Evolutionary conservation across 1,140 invertebrate genomes (phyloP).

Genomic region (Chymomyza costata): DNA sequence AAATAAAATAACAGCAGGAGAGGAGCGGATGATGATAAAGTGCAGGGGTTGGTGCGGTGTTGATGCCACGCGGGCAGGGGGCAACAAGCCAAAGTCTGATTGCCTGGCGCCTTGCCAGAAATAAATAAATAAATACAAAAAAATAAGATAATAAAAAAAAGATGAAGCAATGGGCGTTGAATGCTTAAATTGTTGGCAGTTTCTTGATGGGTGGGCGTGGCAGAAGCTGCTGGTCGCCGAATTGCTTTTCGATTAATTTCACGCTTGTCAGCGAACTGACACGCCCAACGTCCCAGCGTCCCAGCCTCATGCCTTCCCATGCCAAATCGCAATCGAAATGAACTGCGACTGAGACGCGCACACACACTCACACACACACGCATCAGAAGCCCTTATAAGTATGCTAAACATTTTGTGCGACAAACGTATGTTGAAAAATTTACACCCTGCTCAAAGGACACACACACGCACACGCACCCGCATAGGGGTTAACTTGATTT

Average conservation of each 20-base stretch:
- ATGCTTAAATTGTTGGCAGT: no score
- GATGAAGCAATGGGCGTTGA: conserved; percentile 13
- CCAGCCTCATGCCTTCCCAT: no score
- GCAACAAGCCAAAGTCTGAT: neutral
- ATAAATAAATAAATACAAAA: neutral
- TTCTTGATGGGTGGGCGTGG: no score
- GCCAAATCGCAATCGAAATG: neutral
- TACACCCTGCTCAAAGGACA: no score
- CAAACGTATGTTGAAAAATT: conserved; percentile 12
- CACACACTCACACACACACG: neutral
- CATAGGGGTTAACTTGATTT: conserved; percentile 70
- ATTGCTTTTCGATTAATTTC: conserved; percentile 73
- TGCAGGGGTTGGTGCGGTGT: neutral
- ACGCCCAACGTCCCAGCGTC: conserved; percentile 48
- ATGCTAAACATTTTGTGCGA: conserved; percentile 28
- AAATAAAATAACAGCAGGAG: no score
- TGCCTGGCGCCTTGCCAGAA: neutral
- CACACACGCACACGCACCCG: conserved; percentile 1
- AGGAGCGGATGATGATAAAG: no score
- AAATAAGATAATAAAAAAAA: conserved; percentile 11
- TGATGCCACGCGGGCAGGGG: neutral
- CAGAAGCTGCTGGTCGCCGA: conserved; percentile 30
- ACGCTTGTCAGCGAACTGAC: conserved; percentile 69
- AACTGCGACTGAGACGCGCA: neutral
- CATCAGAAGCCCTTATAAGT: conserved; percentile 1